Percentiles rank a stretch among this genome's conserved stretches.
phyloP scores from a whole-genome alignment of 2,888 invertebrate genomes.

The Chymomyza caudatula region DNA sequence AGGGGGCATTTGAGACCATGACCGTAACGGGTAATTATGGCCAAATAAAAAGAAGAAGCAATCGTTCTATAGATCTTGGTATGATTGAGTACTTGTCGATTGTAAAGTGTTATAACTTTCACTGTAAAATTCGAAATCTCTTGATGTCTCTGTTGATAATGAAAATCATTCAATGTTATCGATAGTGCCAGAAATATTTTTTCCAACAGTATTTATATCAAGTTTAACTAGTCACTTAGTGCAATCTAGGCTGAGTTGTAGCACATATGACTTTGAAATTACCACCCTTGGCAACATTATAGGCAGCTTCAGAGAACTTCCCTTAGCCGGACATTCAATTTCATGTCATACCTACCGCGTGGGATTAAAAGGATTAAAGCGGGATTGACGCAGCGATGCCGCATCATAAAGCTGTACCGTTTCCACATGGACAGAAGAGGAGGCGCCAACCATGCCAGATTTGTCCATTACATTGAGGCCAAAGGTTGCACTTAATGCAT shows the following conservation, averaged over 20 bases:
- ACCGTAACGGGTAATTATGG: too few relatives aligned
- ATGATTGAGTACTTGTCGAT: too few relatives aligned
- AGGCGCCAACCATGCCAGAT: slow-evolving; percentile 8
- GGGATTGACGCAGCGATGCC: slow-evolving; percentile 66
- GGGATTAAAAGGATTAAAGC: slow-evolving; percentile 74
- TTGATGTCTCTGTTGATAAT: too few relatives aligned
- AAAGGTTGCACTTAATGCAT: slow-evolving; percentile 64
- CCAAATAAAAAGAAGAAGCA: too few relatives aligned
- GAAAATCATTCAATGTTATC: too few relatives aligned
- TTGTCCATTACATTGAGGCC: slow-evolving; percentile 49
- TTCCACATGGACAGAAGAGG: slow-evolving; percentile 45
- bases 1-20: too few relatives aligned
- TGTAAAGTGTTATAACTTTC: too few relatives aligned
- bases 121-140: too few relatives aligned
- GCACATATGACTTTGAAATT: too few relatives aligned
- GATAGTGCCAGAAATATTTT: not conserved
- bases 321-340: not conserved
- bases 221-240: not conserved
- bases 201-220: too few relatives aligned
- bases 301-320: not conserved
- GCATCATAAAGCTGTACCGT: slow-evolving; percentile 68
- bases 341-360: slow-evolving; percentile 67
- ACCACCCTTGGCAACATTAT: not conserved
- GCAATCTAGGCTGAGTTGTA: not conserved
- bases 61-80: too few relatives aligned